These are phyloP conservation scores for Piscicola geometra DNA, from an alignment of 2,888 invertebrate species.

Conservation along the genomic window DNA sequence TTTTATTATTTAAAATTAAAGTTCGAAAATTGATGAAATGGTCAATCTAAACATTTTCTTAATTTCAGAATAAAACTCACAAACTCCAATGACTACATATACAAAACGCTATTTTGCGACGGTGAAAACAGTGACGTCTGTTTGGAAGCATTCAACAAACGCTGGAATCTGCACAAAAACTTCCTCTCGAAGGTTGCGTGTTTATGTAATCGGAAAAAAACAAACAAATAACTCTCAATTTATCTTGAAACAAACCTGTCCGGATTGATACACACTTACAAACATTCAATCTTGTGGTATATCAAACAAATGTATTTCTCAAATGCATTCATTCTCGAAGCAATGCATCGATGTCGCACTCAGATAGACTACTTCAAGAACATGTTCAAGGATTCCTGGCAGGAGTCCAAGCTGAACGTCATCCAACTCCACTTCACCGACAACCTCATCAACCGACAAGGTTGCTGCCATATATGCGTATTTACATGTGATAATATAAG, in stretches of 20 bases:
- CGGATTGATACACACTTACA: no score
- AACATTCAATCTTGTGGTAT: no score
- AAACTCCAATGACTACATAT: neutral
- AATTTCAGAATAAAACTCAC: neutral
- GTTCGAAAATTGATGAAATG: neutral
- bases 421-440: slow-evolving; percentile 16
- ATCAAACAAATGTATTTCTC: no score
- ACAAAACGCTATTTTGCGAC: neutral
- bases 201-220: neutral
- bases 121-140: neutral
- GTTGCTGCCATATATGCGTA: no score
- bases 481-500: no score
- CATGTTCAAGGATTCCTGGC: slow-evolving; percentile 16
- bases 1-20: no score
- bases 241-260: no score
- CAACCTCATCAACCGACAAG: neutral
- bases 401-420: neutral
- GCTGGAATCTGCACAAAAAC: neutral
- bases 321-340: no score
- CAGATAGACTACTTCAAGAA: slow-evolving; percentile 27
- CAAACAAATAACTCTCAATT: no score
- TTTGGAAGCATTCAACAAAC: neutral
- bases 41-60: no score
- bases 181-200: slow-evolving; percentile 3
- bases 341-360: no score